Percentiles rank a stretch among this genome's conserved stretches.
Evolutionary conservation across 1,140 invertebrate species (phyloP).

Genomic region (Lineus longissimus): DNA sequence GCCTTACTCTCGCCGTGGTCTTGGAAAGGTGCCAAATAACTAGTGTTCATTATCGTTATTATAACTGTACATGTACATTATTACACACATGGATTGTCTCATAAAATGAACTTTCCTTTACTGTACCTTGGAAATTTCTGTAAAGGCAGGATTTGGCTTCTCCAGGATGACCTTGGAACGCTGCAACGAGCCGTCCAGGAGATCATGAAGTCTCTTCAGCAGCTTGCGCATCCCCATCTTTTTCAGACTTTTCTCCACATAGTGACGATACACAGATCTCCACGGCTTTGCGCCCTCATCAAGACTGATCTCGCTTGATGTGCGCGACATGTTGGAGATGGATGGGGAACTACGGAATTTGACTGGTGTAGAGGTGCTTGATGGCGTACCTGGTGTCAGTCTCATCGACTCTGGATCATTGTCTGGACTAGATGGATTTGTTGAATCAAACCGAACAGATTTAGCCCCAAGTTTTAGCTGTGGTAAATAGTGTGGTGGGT

Average conservation of each 20-base stretch:
- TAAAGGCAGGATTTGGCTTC: conserved; percentile 18
- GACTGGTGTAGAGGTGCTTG: conserved; percentile 21
- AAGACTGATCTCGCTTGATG: conserved; percentile 43
- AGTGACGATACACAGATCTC: conserved; percentile 60
- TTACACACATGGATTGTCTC: too few relatives aligned
- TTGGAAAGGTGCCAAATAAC: too few relatives aligned
- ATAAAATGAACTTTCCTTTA: too few relatives aligned
- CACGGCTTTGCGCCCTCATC: conserved; percentile 24
- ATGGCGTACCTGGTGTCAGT: conserved; percentile 11
- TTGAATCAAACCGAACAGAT: conserved; percentile 11
- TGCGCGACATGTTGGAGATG: conserved; percentile 55
- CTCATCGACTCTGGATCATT: conserved; percentile 13
- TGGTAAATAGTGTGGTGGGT: conserved; percentile 10
- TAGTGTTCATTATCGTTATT: too few relatives aligned
- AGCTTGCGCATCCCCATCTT: conserved; percentile 76
- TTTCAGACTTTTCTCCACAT: conserved; percentile 81
- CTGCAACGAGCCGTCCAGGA: conserved; percentile 49
- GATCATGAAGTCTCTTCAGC: conserved; percentile 46
- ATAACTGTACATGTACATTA: too few relatives aligned
- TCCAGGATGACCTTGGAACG: conserved; percentile 51
- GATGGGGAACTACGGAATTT: conserved; percentile 19
- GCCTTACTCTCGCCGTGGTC: too few relatives aligned
- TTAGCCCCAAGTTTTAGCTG: conserved; percentile 12
- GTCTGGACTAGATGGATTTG: conserved; percentile 6
- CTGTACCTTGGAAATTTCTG: too few relatives aligned